Conservation (phyloP, 2,888 invertebrate species). For the Metellina segmentata region DNA sequence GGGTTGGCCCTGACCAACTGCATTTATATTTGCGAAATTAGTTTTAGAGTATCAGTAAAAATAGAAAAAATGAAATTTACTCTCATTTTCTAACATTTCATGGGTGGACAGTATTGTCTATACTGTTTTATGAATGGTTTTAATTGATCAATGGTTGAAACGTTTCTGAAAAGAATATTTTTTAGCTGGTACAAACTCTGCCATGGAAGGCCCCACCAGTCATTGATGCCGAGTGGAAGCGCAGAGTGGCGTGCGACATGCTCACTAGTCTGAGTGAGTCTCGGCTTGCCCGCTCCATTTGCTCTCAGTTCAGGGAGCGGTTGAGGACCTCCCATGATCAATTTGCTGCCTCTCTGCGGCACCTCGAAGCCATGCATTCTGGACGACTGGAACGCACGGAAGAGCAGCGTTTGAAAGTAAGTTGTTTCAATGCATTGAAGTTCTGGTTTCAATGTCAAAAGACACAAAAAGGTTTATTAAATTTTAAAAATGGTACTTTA, state of each 20-base stretch:
- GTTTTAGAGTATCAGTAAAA: no score
- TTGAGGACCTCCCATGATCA: slow-evolving; percentile 89
- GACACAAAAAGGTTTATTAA: no score
- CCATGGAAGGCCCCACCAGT: slow-evolving; percentile 84
- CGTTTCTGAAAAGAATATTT: not conserved
- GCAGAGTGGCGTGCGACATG: slow-evolving; percentile 86
- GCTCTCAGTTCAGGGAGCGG: slow-evolving; percentile 88
- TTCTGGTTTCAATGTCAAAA: no score
- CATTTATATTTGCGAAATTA: no score
- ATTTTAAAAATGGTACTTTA: no score
- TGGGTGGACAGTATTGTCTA: not conserved
- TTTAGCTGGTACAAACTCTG: slow-evolving; percentile 84
- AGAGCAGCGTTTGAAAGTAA: slow-evolving; percentile 86
- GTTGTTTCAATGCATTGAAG: not conserved
- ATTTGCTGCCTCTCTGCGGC: slow-evolving; percentile 87
- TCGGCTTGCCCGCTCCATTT: slow-evolving; percentile 87
- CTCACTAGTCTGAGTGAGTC: slow-evolving; percentile 87
- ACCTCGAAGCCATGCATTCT: slow-evolving; percentile 86
- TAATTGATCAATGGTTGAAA: not conserved
- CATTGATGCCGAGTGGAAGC: slow-evolving; percentile 85
- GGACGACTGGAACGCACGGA: slow-evolving; percentile 89
- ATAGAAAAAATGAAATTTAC: no score
- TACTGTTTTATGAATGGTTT: not conserved
- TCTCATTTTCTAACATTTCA: not conserved
- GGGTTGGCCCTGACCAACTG: no score